phyloP scores from a whole-genome alignment of 2,113 vertebrate species.

The Sardina pilchardus region DNA sequence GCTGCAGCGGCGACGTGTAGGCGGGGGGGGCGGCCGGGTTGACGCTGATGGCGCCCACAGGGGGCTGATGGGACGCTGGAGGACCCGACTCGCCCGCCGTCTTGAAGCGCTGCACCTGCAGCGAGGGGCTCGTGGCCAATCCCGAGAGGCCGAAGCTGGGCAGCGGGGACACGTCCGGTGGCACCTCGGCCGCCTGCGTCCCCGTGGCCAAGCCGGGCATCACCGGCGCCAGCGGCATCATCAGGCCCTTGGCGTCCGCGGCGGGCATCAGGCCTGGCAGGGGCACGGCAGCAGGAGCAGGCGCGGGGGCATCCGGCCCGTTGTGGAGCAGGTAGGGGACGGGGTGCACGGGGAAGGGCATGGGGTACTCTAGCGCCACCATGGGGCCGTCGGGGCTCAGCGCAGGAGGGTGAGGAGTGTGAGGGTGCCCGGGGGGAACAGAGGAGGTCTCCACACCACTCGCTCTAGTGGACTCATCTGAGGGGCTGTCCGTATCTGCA shows the following conservation, averaged over 20 bases:
- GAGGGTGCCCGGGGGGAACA: too few relatives aligned
- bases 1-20: conserved; percentile 48
- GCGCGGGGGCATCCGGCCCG: conserved; percentile 53
- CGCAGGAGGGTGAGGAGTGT: too few relatives aligned
- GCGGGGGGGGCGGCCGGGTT: conserved; percentile 74
- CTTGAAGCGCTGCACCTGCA: conserved; percentile 85
- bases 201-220: conserved; percentile 67
- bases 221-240: conserved; percentile 72
- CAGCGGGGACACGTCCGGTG: conserved; percentile 66
- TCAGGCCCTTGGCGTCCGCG: conserved; percentile 62
- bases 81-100: conserved; percentile 66
- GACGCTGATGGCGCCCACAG: conserved; percentile 68
- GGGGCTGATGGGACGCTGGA: conserved; percentile 70
- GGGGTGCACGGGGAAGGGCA: conserved; percentile 77
- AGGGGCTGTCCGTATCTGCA: conserved; percentile 88
- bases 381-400: conserved; percentile 57
- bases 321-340: conserved; percentile 82
- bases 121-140: conserved; percentile 69
- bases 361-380: conserved; percentile 70
- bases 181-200: conserved; percentile 51
- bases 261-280: too few relatives aligned
- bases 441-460: too few relatives aligned
- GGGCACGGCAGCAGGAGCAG: background rate
- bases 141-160: conserved; percentile 71
- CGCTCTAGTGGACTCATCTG: conserved; percentile 85